phyloP scores from a whole-genome alignment of 2,113 vertebrate genomes.

The Pongo pygmaeus region DNA sequence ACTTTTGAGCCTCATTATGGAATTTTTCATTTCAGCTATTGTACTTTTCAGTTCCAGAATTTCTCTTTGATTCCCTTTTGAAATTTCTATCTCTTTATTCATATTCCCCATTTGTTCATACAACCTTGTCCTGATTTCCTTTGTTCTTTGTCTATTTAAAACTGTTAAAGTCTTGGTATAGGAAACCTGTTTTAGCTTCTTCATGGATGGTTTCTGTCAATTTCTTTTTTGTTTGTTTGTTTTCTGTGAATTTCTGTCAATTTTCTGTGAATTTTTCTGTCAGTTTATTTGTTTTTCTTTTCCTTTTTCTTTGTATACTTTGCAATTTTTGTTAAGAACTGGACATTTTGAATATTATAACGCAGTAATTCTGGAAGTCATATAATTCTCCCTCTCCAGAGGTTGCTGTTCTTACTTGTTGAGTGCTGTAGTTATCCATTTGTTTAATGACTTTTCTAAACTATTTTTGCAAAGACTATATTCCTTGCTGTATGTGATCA shows the following conservation, averaged over 20 bases:
- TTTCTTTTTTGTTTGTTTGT: background rate
- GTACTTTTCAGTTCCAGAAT: background rate
- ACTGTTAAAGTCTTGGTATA: background rate
- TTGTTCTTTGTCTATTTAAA: background rate
- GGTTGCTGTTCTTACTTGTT: background rate
- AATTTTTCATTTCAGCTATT: background rate
- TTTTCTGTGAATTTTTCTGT: background rate
- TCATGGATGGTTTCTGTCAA: background rate
- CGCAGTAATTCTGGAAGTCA: background rate
- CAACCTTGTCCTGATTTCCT: background rate
- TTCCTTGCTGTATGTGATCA: background rate
- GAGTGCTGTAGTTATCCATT: background rate
- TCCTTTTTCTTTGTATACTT: background rate
- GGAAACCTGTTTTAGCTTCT: background rate
- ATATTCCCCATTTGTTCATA: background rate
- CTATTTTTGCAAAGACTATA: background rate
- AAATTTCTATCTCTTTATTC: background rate
- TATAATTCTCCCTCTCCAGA: background rate
- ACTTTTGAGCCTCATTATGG: background rate
- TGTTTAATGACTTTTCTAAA: background rate
- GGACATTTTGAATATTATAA: background rate
- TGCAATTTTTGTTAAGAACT: background rate
- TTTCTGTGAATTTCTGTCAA: background rate
- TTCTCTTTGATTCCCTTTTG: background rate
- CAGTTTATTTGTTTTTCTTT: background rate